A percentile compares a stretch with the other conserved stretches of the same genome.
phyloP scores from a whole-genome alignment of 2,797 vertebrate species.

The Pempheris klunzingeri region DNA sequence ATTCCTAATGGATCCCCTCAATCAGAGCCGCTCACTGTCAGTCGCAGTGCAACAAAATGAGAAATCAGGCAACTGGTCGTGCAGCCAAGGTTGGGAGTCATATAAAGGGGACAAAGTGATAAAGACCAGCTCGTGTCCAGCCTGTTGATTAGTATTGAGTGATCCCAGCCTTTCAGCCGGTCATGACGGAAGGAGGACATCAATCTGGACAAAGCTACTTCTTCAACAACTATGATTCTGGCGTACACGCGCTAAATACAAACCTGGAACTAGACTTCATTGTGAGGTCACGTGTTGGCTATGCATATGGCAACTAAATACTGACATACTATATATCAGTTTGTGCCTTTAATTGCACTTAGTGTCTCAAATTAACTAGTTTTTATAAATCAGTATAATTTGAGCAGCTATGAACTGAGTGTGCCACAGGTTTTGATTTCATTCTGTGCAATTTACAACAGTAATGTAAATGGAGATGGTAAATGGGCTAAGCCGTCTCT shows the following conservation, averaged over 20 bases:
- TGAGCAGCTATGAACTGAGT: conserved; percentile 39
- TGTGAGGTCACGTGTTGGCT: conserved; percentile 19
- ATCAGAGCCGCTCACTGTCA: conserved; percentile 86
- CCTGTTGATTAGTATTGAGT: conserved; percentile 85
- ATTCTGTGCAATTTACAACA: conserved; percentile 60
- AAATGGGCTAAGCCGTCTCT: conserved; percentile 61
- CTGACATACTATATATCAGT: conserved; percentile 9
- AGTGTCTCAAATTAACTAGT: conserved; percentile 54
- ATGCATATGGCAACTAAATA: conserved; percentile 14
- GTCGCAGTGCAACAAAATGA: conserved; percentile 84
- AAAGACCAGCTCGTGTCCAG: conserved; percentile 85
- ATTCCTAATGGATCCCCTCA: conserved; percentile 98
- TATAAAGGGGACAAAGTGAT: conserved; percentile 87
- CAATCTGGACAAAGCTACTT: conserved; percentile 73
- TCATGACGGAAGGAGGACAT: conserved; percentile 75
- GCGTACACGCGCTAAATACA: conserved; percentile 31
- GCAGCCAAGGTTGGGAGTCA: conserved; percentile 85
- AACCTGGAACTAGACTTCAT: conserved; percentile 35
- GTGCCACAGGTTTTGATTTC: conserved; percentile 64
- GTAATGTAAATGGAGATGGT: conserved; percentile 63
- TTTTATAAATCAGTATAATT: conserved; percentile 61
- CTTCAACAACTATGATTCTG: conserved; percentile 66
- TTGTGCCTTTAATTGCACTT: conserved; percentile 33
- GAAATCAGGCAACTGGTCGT: conserved; percentile 85
- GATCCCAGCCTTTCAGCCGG: conserved; percentile 74